A percentile compares a stretch with the other conserved stretches of the same genome.
Conservation (phyloP, 2,113 vertebrate species). For the Nerophis lumbriciformis region DNA sequence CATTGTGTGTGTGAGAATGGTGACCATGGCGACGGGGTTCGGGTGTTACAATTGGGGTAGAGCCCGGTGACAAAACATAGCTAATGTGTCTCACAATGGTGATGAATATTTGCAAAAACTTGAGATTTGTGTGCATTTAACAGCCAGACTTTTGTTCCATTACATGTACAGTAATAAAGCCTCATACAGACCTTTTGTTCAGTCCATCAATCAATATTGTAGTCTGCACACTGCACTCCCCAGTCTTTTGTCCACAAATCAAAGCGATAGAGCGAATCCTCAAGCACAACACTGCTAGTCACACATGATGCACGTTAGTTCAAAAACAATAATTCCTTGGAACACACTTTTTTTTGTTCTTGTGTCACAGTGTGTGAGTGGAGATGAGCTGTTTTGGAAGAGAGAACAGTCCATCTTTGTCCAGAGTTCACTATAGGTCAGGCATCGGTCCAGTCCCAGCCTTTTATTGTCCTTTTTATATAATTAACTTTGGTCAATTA, state of each 20-base stretch:
- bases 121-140: constrained; percentile 7
- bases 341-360: background rate
- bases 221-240: constrained; percentile 4
- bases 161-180: background rate
- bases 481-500: constrained; percentile 33
- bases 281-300: constrained; percentile 6
- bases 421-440: constrained; percentile 15
- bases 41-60: constrained; percentile 31
- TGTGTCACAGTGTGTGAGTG: constrained; percentile 24
- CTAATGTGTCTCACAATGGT: constrained; percentile 7
- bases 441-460: constrained; percentile 11
- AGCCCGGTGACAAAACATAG: constrained; percentile 8
- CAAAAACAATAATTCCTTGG: constrained; percentile 4
- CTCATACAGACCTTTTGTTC: constrained; percentile 32
- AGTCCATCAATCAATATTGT: constrained; percentile 51
- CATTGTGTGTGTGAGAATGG: constrained; percentile 55
- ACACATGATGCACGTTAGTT: constrained; percentile 12
- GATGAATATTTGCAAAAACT: background rate
- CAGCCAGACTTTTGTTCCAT: constrained; percentile 14
- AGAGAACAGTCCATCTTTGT: constrained; percentile 51
- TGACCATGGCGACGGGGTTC: constrained; percentile 62
- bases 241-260: constrained; percentile 47
- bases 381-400: constrained; percentile 12
- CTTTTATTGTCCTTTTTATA: constrained; percentile 21
- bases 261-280: constrained; percentile 44